Evolutionary conservation across 1,140 invertebrate species (phyloP).

Genomic region (Drosophila rhopaloa): DNA sequence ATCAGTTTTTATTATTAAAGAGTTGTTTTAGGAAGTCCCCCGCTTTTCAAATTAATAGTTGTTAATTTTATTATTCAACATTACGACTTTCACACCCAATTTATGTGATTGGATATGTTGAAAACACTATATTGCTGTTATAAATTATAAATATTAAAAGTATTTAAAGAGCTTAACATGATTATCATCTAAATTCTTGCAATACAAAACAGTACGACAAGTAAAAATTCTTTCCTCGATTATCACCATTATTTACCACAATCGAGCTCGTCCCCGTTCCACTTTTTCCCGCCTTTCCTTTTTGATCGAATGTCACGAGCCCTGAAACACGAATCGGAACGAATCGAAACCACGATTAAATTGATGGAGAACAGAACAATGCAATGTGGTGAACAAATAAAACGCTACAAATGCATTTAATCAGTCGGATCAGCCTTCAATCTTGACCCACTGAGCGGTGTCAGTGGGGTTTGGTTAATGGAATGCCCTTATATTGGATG

Average conservation of each 20-base stretch:
- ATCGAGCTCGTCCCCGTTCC: conserved; percentile 40
- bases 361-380: conserved; percentile 59
- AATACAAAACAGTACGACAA: not conserved
- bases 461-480: conserved; percentile 18
- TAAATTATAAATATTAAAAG: not conserved
- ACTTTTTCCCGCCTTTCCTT: conserved; percentile 18
- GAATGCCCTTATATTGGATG: conserved; percentile 29
- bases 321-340: conserved; percentile 44
- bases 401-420: conserved; percentile 57
- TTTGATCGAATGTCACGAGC: conserved; percentile 68
- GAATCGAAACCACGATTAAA: conserved; percentile 66
- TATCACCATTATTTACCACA: conserved; percentile 12
- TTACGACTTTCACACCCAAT: not conserved
- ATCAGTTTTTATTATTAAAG: too few species aligned
- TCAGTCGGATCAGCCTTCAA: conserved; percentile 73
- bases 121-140: not conserved
- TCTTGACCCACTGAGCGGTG: conserved; percentile 67
- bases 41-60: too few species aligned
- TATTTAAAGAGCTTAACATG: too few species aligned
- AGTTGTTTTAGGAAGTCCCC: too few species aligned
- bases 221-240: conserved; percentile 6
- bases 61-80: too few species aligned
- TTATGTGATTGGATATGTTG: not conserved
- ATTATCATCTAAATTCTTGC: not conserved
- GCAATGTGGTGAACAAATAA: conserved; percentile 34